These are phyloP conservation scores for Bufo bufo DNA, from an alignment of 2,113 vertebrate genomes.

Conservation along the genomic window DNA sequence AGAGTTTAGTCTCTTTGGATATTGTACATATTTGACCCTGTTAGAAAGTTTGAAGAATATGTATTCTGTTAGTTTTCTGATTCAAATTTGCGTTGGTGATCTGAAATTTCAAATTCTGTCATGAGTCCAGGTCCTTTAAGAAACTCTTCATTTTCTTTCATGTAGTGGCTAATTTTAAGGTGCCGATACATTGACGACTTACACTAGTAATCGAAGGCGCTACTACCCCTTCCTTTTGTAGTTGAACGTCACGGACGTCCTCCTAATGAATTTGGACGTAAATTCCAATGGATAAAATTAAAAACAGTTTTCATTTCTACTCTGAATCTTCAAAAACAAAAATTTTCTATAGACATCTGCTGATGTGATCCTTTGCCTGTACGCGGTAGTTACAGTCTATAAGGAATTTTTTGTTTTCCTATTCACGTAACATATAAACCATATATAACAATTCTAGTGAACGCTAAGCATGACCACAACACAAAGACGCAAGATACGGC, in stretches of 20 bases:
- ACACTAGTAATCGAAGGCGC: background rate
- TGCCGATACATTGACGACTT: background rate
- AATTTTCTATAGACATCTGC: background rate
- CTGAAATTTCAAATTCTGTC: background rate
- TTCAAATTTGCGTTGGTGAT: background rate
- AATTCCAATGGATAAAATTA: background rate
- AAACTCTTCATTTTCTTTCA: background rate
- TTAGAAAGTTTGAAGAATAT: background rate
- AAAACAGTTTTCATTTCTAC: background rate
- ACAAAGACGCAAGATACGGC: slow-evolving; percentile 34
- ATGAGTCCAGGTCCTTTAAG: background rate
- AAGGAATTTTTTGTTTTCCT: background rate
- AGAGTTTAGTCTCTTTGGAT: slow-evolving; percentile 16
- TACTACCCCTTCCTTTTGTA: background rate
- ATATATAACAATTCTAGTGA: slow-evolving; percentile 41
- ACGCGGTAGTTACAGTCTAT: background rate
- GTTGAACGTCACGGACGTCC: background rate
- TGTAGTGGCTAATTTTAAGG: background rate
- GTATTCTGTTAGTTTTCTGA: background rate
- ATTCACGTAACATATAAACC: slow-evolving; percentile 20
- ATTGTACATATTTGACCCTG: background rate
- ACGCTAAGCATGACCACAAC: slow-evolving; percentile 13
- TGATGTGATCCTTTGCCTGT: slow-evolving; percentile 18
- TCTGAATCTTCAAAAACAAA: background rate
- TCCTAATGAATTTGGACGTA: background rate